Base-by-base conservation (phyloP, 1,140 invertebrate genomes). In the Zaprionus camerounensis region DNA sequence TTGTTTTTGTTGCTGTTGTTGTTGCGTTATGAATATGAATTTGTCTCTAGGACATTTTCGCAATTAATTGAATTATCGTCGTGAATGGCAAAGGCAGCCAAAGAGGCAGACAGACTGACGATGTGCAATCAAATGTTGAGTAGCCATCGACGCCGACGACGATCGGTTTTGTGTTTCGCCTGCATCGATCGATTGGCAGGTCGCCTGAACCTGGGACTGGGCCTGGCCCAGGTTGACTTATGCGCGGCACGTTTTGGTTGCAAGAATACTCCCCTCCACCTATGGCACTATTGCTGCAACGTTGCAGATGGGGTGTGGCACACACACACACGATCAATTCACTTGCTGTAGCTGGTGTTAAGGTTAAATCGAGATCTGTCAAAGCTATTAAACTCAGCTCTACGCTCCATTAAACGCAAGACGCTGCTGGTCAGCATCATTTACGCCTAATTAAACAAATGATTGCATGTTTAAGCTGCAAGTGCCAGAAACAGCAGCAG, bases 1-100 rank as follows among this genome's bases (percentile, higher is more conserved):
- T 13, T 31, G 20, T 55, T 64, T 44, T 22, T 73, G 71, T 73
- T 76, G 82, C 71, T 28, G 5, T 55, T 68, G 51, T 38, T 77
- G 71, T 73, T 76, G 82, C 76, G 38, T 67, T 82, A 71, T 87
- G 84, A 88, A 88, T 88, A 80, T 85, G 85, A 85, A 91, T 91
- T 91, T 90, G 86, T 86, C 85, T 90, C 86, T 90, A 90, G 85
- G 85, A 90, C 82, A 90, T 90, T 91, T 90, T 91, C 68, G 86
- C 85, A 90, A 90, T 90, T 90, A 90, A 90, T 90, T 90, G 85
- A 90, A 90, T 90, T 90, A 90, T 91, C 85, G 86, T 86, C 85
- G 85, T 90, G 85, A 91, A 90, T 91, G 85, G 86, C 86, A 91
- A 85, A 91, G 69, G 83, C 81, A 80, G 63, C 49, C 65, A 53